Conservation (phyloP, 30 jellyfish, hydroid and myxozoan genomes). For the Catostylus mosaicus region DNA sequence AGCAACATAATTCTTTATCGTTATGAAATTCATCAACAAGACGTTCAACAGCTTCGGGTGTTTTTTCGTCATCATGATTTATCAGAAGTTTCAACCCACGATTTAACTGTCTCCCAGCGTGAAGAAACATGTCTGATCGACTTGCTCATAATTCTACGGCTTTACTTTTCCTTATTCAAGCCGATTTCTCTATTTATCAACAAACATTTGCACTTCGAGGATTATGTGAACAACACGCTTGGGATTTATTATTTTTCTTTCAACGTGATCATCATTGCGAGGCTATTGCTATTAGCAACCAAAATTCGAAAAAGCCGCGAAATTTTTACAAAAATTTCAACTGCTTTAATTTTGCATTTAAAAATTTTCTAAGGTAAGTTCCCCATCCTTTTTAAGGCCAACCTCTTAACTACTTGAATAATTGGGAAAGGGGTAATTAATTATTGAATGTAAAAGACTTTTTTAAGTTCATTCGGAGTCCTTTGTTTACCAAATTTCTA, state of each 20-base stretch:
- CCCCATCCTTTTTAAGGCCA: no score
- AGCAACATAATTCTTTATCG: slow-evolving; percentile 74
- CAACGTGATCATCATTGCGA: slow-evolving; percentile 4
- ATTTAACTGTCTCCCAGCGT: slow-evolving; percentile 61
- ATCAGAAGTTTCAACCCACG: slow-evolving; percentile 52
- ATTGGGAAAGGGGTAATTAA: no score
- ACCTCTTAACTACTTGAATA: no score
- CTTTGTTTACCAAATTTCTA: no score
- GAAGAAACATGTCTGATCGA: slow-evolving; percentile 55
- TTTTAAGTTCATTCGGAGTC: no score
- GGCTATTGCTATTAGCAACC: slow-evolving; percentile 37
- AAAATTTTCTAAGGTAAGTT: no score
- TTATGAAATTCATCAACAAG: slow-evolving; percentile 61
- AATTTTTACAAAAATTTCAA: no score
- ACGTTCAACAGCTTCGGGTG: slow-evolving; percentile 51
- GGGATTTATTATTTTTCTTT: slow-evolving; percentile 11
- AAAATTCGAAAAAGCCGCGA: slow-evolving; percentile 8
- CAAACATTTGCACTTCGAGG: slow-evolving; percentile 21
- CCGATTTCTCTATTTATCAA: neutral
- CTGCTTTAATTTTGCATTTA: no score
- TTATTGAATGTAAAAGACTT: no score
- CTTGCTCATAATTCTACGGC: slow-evolving; percentile 9
- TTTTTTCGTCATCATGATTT: slow-evolving; percentile 41
- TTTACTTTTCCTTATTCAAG: neutral
- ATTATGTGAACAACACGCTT: slow-evolving; percentile 48